Evolutionary conservation across 2,113 vertebrate species (phyloP).

Genomic region (Paralichthys olivaceus): DNA sequence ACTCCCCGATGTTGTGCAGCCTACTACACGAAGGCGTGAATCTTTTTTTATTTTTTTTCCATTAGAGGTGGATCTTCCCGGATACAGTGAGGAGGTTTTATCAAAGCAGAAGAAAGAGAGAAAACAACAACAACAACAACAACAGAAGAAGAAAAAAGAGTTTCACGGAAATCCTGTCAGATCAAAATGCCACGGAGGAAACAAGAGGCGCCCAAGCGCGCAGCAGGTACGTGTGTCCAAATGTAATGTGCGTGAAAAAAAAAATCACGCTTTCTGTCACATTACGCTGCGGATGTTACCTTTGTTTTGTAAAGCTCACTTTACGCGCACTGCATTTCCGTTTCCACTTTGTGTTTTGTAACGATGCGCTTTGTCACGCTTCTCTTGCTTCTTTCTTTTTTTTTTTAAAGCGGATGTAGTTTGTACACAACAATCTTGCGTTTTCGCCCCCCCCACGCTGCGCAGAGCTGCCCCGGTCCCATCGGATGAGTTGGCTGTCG

Average conservation of each 20-base stretch:
- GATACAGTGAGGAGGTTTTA: conserved; percentile 79
- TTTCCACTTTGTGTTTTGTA: conserved; percentile 58
- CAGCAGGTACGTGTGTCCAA: conserved; percentile 88
- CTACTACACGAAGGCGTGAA: conserved; percentile 80
- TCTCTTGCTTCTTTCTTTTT: background rate
- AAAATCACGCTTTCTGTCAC: background rate
- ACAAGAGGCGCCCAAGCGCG: conserved; percentile 97
- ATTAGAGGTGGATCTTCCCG: conserved; percentile 86
- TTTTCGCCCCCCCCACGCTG: conserved; percentile 23
- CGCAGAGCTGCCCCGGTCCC: conserved; percentile 4
- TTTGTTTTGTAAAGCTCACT: conserved; percentile 66
- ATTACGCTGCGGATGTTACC: conserved; percentile 41
- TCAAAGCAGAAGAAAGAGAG: conserved; percentile 53
- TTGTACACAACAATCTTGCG: conserved; percentile 19
- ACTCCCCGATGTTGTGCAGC: conserved; percentile 74
- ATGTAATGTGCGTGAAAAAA: conserved; percentile 41
- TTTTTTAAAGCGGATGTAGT: conserved; percentile 18
- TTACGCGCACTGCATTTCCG: conserved; percentile 70
- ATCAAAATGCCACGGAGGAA: conserved; percentile 94
- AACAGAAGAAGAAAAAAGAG: conserved; percentile 42
- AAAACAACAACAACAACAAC: conserved; percentile 13
- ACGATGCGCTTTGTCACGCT: conserved; percentile 53
- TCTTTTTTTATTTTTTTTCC: conserved; percentile 60
- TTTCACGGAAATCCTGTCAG: conserved; percentile 75
- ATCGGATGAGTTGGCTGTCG: conserved; percentile 43